Evolutionary conservation across 2,888 invertebrate genomes (phyloP).

Genomic region (Alloscopus bannaensis): DNA sequence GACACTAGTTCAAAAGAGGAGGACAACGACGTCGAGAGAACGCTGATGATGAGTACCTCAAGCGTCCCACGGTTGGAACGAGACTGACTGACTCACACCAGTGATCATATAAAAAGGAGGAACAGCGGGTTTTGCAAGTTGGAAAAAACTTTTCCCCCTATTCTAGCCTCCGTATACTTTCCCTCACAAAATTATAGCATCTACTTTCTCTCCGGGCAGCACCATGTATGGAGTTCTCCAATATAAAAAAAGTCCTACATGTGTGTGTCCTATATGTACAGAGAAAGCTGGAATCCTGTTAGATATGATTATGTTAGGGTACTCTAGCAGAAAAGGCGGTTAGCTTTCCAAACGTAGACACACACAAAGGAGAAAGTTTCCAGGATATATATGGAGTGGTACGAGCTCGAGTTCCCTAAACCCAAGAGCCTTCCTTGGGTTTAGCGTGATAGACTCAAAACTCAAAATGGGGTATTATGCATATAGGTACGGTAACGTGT

Average conservation of each 20-base stretch:
- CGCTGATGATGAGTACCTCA: slow-evolving; percentile 69
- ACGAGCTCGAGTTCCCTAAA: too few relatives aligned
- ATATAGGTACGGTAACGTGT: not conserved
- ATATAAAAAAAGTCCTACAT: not conserved
- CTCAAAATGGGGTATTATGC: too few relatives aligned
- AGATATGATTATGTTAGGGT: slow-evolving; percentile 66
- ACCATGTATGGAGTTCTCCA: not conserved
- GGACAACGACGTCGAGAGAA: slow-evolving; percentile 50
- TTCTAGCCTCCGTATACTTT: slow-evolving; percentile 48
- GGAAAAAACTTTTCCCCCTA: slow-evolving; percentile 55
- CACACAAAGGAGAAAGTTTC: too few relatives aligned
- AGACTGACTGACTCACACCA: slow-evolving; percentile 70
- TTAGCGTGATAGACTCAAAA: too few relatives aligned
- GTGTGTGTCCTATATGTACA: slow-evolving; percentile 12
- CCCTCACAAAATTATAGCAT: too few relatives aligned
- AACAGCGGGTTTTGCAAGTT: slow-evolving; percentile 67
- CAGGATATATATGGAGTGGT: too few relatives aligned
- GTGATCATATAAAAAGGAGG: slow-evolving; percentile 64
- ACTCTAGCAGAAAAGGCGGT: slow-evolving; percentile 67
- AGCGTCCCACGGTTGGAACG: slow-evolving; percentile 73
- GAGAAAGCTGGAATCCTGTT: slow-evolving; percentile 58
- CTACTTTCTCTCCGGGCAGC: slow-evolving; percentile 15
- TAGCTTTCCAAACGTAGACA: slow-evolving; percentile 16
- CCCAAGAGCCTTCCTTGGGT: too few relatives aligned
- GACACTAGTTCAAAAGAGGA: slow-evolving; percentile 47